These are phyloP conservation scores for Corvus cornix DNA, from an alignment of 2,113 vertebrate genomes.

Conservation along the genomic window DNA sequence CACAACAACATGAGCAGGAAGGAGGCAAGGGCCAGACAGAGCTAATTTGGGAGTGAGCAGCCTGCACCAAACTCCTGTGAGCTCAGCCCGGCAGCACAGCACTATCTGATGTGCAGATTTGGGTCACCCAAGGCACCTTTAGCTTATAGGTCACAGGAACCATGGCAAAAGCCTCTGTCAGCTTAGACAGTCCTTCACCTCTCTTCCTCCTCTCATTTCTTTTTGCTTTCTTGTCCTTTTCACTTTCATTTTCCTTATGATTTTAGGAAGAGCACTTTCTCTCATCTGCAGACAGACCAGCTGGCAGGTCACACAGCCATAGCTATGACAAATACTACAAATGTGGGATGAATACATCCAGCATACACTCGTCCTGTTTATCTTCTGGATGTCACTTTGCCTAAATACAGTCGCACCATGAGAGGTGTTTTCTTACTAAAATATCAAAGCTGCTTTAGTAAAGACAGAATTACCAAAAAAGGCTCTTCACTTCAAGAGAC, in stretches of 20 bases:
- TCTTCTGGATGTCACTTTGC: not conserved
- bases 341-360: not conserved
- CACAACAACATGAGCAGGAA: not conserved
- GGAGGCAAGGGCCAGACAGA: not conserved
- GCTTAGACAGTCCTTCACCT: not conserved
- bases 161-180: not conserved
- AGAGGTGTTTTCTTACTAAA: not conserved
- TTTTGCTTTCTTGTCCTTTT: not conserved
- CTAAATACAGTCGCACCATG: not conserved
- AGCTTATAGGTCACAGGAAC: not conserved
- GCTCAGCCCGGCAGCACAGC: not conserved
- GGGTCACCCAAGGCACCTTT: rapidly evolving
- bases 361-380: not conserved
- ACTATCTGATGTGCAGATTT: rapidly evolving
- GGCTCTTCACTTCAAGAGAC: constrained; percentile 3
- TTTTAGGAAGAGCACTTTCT: not conserved
- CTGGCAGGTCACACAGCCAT: not conserved
- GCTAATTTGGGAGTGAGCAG: not conserved
- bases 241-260: not conserved
- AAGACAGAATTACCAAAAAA: not conserved
- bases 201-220: not conserved
- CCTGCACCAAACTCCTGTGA: rapidly evolving
- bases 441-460: not conserved
- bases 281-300: not conserved
- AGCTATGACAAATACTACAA: not conserved